Conservation (phyloP, 2,888 invertebrate species). For the Rhimphoctona megacephalus region DNA sequence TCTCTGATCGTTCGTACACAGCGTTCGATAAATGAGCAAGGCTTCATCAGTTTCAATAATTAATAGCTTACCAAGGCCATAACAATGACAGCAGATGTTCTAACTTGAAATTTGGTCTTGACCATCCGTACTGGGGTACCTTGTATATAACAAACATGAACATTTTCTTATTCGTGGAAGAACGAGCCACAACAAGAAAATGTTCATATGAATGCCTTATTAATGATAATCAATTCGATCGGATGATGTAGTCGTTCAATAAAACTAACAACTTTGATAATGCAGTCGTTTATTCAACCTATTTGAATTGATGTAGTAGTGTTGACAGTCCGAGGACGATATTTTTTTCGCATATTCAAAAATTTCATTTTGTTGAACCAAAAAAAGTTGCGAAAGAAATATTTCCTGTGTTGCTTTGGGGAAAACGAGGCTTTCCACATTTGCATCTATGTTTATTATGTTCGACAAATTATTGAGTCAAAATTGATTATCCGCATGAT, state of each 20-base stretch:
- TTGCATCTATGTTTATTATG: no score
- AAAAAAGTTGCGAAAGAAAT: neutral
- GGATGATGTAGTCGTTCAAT: neutral
- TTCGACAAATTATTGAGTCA: no score
- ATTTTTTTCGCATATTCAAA: neutral
- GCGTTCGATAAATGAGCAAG: neutral
- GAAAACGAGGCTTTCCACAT: no score
- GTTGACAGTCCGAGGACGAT: neutral
- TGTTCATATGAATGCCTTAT: constrained; percentile 7
- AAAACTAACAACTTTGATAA: neutral
- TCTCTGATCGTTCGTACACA: neutral
- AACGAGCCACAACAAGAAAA: neutral
- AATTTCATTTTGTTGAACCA: neutral
- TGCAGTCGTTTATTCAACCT: neutral
- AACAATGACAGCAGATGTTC: neutral
- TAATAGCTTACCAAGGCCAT: neutral
- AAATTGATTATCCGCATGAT: no score
- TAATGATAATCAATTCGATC: constrained; percentile 12
- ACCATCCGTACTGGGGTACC: neutral
- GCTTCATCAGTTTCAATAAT: neutral
- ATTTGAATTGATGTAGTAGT: neutral
- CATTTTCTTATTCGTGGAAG: neutral
- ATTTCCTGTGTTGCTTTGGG: neutral
- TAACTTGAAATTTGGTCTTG: neutral
- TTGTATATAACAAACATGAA: neutral